Evolutionary conservation across 2,797 vertebrate genomes (phyloP), one percentile per base, ranked within the genome.

Genomic region (Eleutherodactylus coqui): DNA sequence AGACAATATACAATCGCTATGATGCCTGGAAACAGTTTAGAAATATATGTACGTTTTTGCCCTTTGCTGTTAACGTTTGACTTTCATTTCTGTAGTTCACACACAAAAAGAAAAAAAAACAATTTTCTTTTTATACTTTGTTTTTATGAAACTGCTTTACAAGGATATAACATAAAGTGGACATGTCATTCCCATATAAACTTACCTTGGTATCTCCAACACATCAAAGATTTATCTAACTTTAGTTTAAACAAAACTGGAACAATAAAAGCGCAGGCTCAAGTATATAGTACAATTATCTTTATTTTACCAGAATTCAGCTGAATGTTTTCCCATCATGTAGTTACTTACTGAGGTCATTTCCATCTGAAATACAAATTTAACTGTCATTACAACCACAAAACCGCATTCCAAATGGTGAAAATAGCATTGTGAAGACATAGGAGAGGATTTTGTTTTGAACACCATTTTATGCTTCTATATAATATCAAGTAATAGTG

Each of bases 91-190:
- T 75, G 16, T 47, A 51, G 47, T 69, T 69, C 7, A 36, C 24
- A 38, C 67, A 38, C 67, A 29, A 45, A 11, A 19, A 43, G 13
- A 3, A 27, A 67, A 67, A 47, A 29, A 75, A 75, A 75, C 67
- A 49, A 75, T 87, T 89, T 75, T 75, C 43, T 49, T 75, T 75
- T 75, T 75, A 47, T 34, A 29, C 29, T 47, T 75, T 47, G 43
- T 51, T 47, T 75, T 75, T 75, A 75, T 75, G 34, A 75, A 75
- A 75, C 29, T 75, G 45, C 47, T 75, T 75, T 75, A 75, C 41
- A 49, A 47, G 41, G 73, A 49, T 73, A 89, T 88, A 86, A 83
- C 86, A 64, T 81, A 87, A 86, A 89, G 90, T 34, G 67, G 29
- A 82, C 70, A 67, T 88, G 67, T 70, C 67, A 70, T 70, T 9